Percentiles rank a stretch among this genome's conserved stretches.
phyloP scores from a whole-genome alignment of 2,797 vertebrate species.

The Sebastes baramenuke region DNA sequence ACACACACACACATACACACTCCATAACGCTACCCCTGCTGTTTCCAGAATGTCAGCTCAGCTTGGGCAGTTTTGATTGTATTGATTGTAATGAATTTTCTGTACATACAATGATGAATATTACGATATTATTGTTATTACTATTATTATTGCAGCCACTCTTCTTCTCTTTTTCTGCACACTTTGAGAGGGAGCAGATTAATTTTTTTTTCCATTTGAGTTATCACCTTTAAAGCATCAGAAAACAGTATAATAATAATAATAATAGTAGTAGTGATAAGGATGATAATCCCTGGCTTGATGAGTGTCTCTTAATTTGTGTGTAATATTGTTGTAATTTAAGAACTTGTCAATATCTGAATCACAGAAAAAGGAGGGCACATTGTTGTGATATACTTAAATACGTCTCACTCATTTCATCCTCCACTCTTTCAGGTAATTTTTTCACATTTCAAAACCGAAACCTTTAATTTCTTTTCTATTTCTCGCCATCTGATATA shows the following conservation, averaged over 20 bases:
- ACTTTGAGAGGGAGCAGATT: constrained; percentile 71
- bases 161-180: constrained; percentile 71
- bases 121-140: constrained; percentile 81
- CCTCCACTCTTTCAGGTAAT: constrained; percentile 24
- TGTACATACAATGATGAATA: constrained; percentile 83
- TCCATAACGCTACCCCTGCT: constrained; percentile 73
- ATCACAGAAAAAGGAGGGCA: constrained; percentile 80
- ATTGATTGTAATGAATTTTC: constrained; percentile 85
- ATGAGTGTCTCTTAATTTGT: constrained; percentile 87
- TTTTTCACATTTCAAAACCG: constrained; percentile 48
- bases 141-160: constrained; percentile 78
- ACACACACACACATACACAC: constrained; percentile 33
- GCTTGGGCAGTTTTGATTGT: constrained; percentile 88
- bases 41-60: constrained; percentile 86
- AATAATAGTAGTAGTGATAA: constrained; percentile 82
- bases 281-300: constrained; percentile 83
- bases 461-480: constrained; percentile 24
- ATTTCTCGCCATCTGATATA: constrained; percentile 40
- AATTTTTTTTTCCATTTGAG: constrained; percentile 62
- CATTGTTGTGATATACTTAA: constrained; percentile 78
- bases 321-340: constrained; percentile 86
- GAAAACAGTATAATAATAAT: constrained; percentile 75
- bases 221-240: constrained; percentile 70
- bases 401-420: constrained; percentile 58
- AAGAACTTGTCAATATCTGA: constrained; percentile 81